Percentiles rank a stretch among this genome's conserved stretches.
Conservation (phyloP, 1,140 invertebrate genomes). For the Rhizoglyphus robini region DNA sequence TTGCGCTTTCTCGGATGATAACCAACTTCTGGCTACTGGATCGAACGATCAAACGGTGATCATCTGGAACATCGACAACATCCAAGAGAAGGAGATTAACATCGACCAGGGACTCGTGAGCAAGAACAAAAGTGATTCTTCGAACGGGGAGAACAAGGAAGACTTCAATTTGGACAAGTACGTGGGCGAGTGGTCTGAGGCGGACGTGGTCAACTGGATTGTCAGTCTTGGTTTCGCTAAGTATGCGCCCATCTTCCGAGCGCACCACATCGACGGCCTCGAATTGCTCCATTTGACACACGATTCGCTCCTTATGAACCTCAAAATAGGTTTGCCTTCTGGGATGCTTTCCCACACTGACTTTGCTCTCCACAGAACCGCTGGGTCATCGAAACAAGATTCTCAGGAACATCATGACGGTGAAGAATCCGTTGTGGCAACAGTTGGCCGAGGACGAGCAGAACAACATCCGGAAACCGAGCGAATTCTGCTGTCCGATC, state of each 20-base stretch:
- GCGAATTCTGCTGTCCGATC: slow-evolving; percentile 64
- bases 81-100: slow-evolving; percentile 36
- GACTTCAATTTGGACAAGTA: slow-evolving; percentile 30
- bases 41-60: slow-evolving; percentile 56
- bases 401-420: slow-evolving; percentile 28
- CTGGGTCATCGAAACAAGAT: slow-evolving; percentile 37
- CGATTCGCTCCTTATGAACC: slow-evolving; percentile 37
- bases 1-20: slow-evolving; percentile 51
- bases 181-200: slow-evolving; percentile 40
- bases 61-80: slow-evolving; percentile 43
- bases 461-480: slow-evolving; percentile 25
- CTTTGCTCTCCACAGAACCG: slow-evolving; percentile 28
- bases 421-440: slow-evolving; percentile 29
- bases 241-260: slow-evolving; percentile 38
- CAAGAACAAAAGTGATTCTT: slow-evolving; percentile 25
- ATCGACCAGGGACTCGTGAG: neutral
- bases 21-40: slow-evolving; percentile 48
- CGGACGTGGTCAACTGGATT: slow-evolving; percentile 49
- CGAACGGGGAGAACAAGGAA: neutral
- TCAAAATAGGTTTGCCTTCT: slow-evolving; percentile 41
- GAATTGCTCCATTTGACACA: slow-evolving; percentile 43
- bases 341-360: slow-evolving; percentile 23
- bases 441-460: slow-evolving; percentile 22
- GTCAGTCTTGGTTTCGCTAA: slow-evolving; percentile 39
- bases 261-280: slow-evolving; percentile 43